A percentile compares a stretch with the other conserved stretches of the same genome.
These are phyloP conservation scores for Ectemnius cavifrons DNA, from an alignment of 2,888 invertebrate genomes.

Conservation along the genomic window DNA sequence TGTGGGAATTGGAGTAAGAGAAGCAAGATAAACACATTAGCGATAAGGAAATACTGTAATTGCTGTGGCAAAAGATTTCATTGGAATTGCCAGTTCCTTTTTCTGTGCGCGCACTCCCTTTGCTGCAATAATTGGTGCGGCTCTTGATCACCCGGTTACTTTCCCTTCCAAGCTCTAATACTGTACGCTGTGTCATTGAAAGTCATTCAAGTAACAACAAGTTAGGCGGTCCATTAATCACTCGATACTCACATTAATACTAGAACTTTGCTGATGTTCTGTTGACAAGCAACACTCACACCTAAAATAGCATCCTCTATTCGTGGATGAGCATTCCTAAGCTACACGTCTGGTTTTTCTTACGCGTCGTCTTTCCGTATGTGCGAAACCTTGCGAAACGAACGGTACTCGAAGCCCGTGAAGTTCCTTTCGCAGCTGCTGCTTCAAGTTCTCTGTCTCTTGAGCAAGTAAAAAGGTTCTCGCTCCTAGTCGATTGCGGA, in stretches of 20 bases:
- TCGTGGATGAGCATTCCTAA: not conserved
- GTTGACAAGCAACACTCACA: too few species aligned
- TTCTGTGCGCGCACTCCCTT: not conserved
- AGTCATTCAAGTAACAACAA: too few species aligned
- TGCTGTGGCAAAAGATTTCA: not conserved
- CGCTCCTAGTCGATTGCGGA: too few species aligned
- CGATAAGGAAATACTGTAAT: slow-evolving; percentile 8
- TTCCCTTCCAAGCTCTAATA: not conserved
- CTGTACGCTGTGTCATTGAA: too few species aligned
- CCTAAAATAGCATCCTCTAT: not conserved
- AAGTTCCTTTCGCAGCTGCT: not conserved
- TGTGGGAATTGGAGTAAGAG: not conserved
- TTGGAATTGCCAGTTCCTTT: not conserved
- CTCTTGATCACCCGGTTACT: not conserved
- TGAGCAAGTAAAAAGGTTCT: too few species aligned
- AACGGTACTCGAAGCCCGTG: not conserved
- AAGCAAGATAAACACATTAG: slow-evolving; percentile 4
- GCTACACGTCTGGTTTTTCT: not conserved
- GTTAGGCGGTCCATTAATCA: too few species aligned
- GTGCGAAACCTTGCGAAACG: not conserved
- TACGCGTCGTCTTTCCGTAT: not conserved
- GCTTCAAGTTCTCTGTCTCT: slow-evolving; percentile 1
- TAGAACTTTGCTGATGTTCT: too few species aligned
- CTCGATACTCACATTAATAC: too few species aligned
- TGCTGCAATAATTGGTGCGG: slow-evolving; percentile 11